Conservation (phyloP, 1,140 invertebrate genomes). For the Hormaphis cornu region DNA sequence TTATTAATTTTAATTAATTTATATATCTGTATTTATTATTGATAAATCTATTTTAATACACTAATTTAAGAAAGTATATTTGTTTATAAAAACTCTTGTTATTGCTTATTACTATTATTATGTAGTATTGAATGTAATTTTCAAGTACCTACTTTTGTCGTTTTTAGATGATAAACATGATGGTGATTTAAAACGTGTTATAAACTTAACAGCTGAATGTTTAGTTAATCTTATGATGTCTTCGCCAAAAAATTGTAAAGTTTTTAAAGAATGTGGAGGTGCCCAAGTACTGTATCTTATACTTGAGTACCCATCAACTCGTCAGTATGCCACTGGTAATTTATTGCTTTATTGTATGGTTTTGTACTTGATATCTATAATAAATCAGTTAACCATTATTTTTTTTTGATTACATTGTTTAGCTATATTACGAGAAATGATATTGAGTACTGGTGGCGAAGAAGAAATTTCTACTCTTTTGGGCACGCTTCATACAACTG, state of each 20-base stretch:
- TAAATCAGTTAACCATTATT: too few species aligned
- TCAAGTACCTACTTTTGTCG: neutral
- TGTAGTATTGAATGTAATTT: neutral
- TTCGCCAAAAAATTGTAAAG: slow-evolving; percentile 64
- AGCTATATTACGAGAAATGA: slow-evolving; percentile 73
- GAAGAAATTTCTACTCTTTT: slow-evolving; percentile 90
- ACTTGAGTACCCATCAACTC: slow-evolving; percentile 74
- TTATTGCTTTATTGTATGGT: slow-evolving; percentile 10
- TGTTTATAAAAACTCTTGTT: neutral
- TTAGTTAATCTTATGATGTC: slow-evolving; percentile 27
- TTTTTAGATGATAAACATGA: slow-evolving; percentile 21
- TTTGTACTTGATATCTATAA: too few species aligned
- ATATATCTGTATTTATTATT: too few species aligned
- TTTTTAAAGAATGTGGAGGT: slow-evolving; percentile 86
- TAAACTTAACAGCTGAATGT: slow-evolving; percentile 19
- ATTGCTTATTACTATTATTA: neutral
- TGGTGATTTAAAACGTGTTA: slow-evolving; percentile 19
- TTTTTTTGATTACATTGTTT: neutral
- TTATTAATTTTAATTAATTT: too few species aligned
- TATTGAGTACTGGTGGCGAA: slow-evolving; percentile 82
- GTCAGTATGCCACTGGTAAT: slow-evolving; percentile 63
- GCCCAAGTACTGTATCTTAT: slow-evolving; percentile 83
- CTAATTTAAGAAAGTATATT: too few species aligned
- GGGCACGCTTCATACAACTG: slow-evolving; percentile 80
- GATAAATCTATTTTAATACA: too few species aligned